Evolutionary conservation across 2,797 vertebrate species (phyloP).

Genomic region (Podarcis lilfordi): DNA sequence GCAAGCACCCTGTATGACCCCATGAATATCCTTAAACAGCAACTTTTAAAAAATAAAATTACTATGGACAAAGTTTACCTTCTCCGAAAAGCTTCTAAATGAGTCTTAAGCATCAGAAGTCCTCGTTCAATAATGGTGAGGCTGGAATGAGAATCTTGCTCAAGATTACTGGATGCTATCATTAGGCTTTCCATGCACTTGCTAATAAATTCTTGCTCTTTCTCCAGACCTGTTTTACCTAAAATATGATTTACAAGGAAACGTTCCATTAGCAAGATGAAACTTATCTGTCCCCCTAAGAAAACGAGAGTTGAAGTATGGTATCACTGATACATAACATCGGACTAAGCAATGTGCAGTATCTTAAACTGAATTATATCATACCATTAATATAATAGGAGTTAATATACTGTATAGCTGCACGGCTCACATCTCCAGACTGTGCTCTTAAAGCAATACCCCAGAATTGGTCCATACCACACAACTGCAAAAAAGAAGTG

Average conservation of each 20-base stretch:
- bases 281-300: background rate
- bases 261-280: background rate
- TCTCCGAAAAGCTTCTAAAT: slow-evolving; percentile 97
- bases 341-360: slow-evolving; percentile 10
- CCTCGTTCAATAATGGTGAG: slow-evolving; percentile 97
- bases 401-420: slow-evolving; percentile 99
- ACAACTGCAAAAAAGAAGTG: slow-evolving; percentile 81
- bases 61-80: slow-evolving; percentile 78
- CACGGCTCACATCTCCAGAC: slow-evolving; percentile 95
- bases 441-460: slow-evolving; percentile 96
- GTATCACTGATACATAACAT: background rate
- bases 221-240: slow-evolving; percentile 97
- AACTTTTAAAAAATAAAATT: background rate
- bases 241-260: slow-evolving; percentile 62
- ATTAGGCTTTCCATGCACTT: slow-evolving; percentile 99
- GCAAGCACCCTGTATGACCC: background rate
- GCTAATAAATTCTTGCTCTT: slow-evolving; percentile 99
- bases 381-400: slow-evolving; percentile 98
- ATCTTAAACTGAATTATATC: slow-evolving; percentile 54
- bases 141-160: slow-evolving; percentile 93
- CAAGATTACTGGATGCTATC: slow-evolving; percentile 95
- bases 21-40: background rate
- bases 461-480: slow-evolving; percentile 99
- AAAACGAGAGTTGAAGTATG: background rate
- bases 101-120: slow-evolving; percentile 97